Evolutionary conservation across 1,140 invertebrate species (phyloP), one percentile per base, ranked within the genome.

Genomic region (Phymorhynchus buccinoides): DNA sequence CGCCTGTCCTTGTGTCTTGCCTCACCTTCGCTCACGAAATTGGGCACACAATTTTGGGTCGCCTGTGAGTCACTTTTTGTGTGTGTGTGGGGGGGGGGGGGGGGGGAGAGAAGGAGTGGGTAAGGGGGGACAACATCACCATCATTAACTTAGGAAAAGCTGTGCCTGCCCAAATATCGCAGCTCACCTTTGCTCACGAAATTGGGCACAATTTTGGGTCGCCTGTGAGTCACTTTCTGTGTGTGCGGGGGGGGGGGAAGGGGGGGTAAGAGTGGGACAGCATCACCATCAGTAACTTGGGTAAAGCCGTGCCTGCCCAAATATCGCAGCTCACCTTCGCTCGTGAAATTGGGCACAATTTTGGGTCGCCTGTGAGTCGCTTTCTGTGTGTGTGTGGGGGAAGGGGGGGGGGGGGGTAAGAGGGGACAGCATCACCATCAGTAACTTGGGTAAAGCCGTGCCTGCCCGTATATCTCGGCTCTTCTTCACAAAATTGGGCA

Each of bases 121-220:
- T n/a, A n/a, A n/a, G n/a, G n/a, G n/a, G n/a, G n/a, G 99, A 99
- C 62, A 99, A 99, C 87, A 99, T 99, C 66, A 99, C 99, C 1
- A 98, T 99, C 93, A 97, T 99, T 18, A 99, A 99, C 94, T 99
- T 99, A 94, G 99, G 99, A 90, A 98, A 97, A 91, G 94, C 97
- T 78, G 98, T 99, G 30, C 91, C 91, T 6, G 88, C 98, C 97
- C 84, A 97, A 97, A 98, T 99, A 30, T 99, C 98, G 12, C 98
- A 99, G 91, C 94, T 99, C 22, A 99, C 99, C 16, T 94, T 99
- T 84, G 99, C 99, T 16, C 99, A 99, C 93, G 99, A 99, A 94
- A 99, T 99, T 91, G 99, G 99, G 4, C 99, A 99, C 92, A 99
- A 99, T 94, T 99, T 99, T 94, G 99, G 99, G 82, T 99, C 98